phyloP scores from a whole-genome alignment of 1,140 invertebrate genomes.

The Pseudomyrmex flavicornis region DNA sequence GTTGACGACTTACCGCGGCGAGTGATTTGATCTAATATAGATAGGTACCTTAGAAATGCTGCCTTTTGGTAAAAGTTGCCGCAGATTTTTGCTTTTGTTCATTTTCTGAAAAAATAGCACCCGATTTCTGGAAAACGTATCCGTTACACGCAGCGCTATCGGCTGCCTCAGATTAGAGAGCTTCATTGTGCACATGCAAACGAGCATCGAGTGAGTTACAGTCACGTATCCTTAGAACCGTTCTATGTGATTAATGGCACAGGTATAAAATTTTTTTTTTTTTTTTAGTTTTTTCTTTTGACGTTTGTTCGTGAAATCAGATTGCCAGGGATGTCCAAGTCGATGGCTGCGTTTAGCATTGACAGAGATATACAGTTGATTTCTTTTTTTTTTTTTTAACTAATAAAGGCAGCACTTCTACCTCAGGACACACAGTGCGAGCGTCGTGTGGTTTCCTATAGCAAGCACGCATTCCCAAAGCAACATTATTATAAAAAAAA shows the following conservation, averaged over 20 bases:
- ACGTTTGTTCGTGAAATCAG: slow-evolving; percentile 54
- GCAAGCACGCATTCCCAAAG: slow-evolving; percentile 56
- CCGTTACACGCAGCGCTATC: slow-evolving; percentile 65
- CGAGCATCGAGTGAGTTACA: slow-evolving; percentile 49
- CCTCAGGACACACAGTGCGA: slow-evolving; percentile 69
- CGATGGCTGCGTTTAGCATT: slow-evolving; percentile 27
- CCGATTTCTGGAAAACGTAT: slow-evolving; percentile 83
- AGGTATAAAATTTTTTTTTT: neutral
- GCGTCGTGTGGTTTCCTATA: slow-evolving; percentile 38
- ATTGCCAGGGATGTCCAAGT: slow-evolving; percentile 48
- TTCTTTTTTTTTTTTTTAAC: slow-evolving; percentile 23
- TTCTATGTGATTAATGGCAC: slow-evolving; percentile 47
- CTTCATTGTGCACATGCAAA: slow-evolving; percentile 56
- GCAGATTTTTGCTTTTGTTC: slow-evolving; percentile 88
- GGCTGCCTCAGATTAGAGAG: slow-evolving; percentile 44
- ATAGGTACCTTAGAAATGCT: slow-evolving; percentile 89
- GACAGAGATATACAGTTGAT: slow-evolving; percentile 43
- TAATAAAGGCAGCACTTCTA: slow-evolving; percentile 82
- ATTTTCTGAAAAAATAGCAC: slow-evolving; percentile 89
- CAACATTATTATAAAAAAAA: slow-evolving; percentile 5
- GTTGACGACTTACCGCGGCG: slow-evolving; percentile 58
- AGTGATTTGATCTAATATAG: slow-evolving; percentile 42
- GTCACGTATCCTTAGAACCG: slow-evolving; percentile 25
- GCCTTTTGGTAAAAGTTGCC: slow-evolving; percentile 88
- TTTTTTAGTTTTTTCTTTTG: slow-evolving; percentile 2